phyloP scores from a whole-genome alignment of 2,113 vertebrate genomes.

The Himantopus leucocephalus region DNA sequence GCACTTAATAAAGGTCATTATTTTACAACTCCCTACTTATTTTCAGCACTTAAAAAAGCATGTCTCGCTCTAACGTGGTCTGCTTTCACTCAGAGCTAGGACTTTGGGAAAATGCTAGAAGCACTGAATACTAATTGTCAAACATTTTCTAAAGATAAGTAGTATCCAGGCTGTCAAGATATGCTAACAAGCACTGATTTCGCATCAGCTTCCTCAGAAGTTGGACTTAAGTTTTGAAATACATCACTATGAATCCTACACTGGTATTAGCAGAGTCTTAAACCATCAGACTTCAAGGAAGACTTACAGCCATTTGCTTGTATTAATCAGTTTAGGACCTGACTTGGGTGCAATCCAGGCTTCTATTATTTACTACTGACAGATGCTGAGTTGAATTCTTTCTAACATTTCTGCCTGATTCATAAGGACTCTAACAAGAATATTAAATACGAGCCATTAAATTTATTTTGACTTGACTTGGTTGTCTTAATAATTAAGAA shows the following conservation, averaged over 20 bases:
- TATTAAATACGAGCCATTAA: conserved; percentile 58
- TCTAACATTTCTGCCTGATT: conserved; percentile 12
- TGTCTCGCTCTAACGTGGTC: background rate
- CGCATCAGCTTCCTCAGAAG: background rate
- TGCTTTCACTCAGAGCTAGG: background rate
- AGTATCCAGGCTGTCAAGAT: background rate
- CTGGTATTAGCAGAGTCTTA: background rate
- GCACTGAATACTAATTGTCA: background rate
- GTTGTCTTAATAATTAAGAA: conserved; percentile 72
- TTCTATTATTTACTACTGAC: conserved; percentile 28
- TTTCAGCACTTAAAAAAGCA: background rate
- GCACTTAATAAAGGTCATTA: background rate
- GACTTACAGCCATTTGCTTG: background rate
- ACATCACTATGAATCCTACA: background rate
- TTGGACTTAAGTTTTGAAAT: background rate
- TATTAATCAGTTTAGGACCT: background rate
- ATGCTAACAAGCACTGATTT: background rate
- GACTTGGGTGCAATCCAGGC: background rate
- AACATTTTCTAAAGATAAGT: background rate
- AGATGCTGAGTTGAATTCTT: background rate
- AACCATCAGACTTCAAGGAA: background rate
- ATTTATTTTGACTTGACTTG: conserved; percentile 69
- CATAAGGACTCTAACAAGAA: conserved; percentile 24
- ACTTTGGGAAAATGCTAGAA: background rate
- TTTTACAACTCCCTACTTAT: background rate